Evolutionary conservation across 2,113 vertebrate genomes (phyloP).

Genomic region (Zapus hudsonius): DNA sequence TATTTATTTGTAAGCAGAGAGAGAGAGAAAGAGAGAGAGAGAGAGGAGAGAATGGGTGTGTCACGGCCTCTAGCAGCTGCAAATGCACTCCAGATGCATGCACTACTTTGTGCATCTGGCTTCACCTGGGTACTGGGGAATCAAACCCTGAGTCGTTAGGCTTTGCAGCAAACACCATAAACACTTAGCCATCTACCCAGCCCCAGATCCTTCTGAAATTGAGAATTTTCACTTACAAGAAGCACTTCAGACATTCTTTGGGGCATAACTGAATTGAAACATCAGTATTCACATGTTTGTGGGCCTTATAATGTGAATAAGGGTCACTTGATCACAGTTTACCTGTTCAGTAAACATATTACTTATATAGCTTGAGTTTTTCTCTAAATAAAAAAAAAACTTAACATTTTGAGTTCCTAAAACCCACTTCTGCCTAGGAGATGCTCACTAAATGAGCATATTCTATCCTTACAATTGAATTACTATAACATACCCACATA

Average conservation of each 20-base stretch:
- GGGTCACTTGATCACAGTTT: background rate
- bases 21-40: too few species aligned
- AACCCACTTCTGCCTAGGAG: background rate
- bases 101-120: too few species aligned
- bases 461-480: background rate
- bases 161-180: too few species aligned
- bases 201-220: too few species aligned
- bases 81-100: too few species aligned
- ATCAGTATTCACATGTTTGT: background rate
- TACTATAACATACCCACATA: background rate
- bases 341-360: background rate
- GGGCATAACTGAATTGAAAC: background rate
- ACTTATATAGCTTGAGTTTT: background rate
- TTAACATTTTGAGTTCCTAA: background rate
- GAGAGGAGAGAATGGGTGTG: too few species aligned
- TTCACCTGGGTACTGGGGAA: too few species aligned
- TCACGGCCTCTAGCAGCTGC: too few species aligned
- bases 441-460: background rate
- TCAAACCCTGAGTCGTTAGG: too few species aligned
- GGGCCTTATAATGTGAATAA: background rate
- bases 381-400: background rate
- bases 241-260: too few species aligned
- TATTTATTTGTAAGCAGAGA: too few species aligned
- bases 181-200: too few species aligned
- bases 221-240: background rate